Evolutionary conservation across 2,797 vertebrate species (phyloP).

Genomic region (Lutjanus campechanus): DNA sequence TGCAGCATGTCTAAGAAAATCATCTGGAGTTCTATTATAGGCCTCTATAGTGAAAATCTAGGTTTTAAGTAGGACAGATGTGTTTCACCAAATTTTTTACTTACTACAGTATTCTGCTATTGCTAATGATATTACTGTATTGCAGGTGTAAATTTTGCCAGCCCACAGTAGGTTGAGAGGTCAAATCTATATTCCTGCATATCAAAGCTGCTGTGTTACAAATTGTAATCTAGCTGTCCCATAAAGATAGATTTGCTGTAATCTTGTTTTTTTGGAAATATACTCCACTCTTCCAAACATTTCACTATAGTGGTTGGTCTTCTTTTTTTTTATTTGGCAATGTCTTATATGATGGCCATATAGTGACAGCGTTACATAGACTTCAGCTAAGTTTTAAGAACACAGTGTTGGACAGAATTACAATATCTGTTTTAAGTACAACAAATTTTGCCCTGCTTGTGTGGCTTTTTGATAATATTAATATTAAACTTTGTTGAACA

Average conservation of each 20-base stretch:
- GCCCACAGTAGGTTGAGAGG: neutral
- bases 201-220: neutral
- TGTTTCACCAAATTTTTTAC: constrained; percentile 1
- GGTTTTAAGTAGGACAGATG: neutral
- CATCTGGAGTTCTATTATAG: neutral
- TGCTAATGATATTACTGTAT: neutral
- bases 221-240: neutral
- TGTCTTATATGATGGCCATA: neutral
- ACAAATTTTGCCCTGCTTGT: neutral
- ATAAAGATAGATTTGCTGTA: constrained; percentile 11
- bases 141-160: constrained; percentile 11
- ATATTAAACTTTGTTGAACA: constrained; percentile 4
- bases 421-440: neutral
- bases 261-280: constrained; percentile 13
- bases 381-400: neutral
- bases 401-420: neutral
- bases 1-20: neutral
- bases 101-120: constrained; percentile 2
- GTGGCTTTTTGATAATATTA: neutral
- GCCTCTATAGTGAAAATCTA: neutral
- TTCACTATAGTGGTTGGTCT: constrained; percentile 20
- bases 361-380: neutral
- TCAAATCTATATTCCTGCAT: constrained; percentile 3
- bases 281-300: constrained; percentile 10
- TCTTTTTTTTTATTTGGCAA: neutral